Evolutionary conservation across 2,797 vertebrate species (phyloP).

Genomic region (Chanos chanos): DNA sequence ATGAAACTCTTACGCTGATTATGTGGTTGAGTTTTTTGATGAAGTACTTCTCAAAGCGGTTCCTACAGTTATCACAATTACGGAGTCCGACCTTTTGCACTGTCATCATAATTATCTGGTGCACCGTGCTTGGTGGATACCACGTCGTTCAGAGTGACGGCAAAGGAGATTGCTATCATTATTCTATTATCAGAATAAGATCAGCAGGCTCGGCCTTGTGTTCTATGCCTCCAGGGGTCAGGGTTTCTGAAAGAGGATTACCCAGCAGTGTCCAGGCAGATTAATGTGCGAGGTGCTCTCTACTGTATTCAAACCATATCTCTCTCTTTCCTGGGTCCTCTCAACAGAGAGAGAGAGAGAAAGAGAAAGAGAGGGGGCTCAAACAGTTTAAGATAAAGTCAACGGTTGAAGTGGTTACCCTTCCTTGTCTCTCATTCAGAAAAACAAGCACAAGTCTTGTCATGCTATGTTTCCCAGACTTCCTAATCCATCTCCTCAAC

Average conservation of each 20-base stretch:
- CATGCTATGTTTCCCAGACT: not conserved
- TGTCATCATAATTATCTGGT: constrained; percentile 16
- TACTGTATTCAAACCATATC: constrained; percentile 15
- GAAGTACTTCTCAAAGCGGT: constrained; percentile 9
- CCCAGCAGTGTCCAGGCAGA: constrained; percentile 51
- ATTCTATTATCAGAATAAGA: constrained; percentile 58
- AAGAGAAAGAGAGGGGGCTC: not conserved
- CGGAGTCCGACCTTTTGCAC: constrained; percentile 14
- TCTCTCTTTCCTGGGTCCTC: not conserved
- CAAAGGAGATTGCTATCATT: constrained; percentile 51
- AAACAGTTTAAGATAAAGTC: not conserved
- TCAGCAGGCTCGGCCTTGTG: constrained; percentile 50
- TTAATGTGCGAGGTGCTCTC: constrained; percentile 56
- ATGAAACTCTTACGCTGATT: constrained; percentile 10
- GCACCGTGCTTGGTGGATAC: constrained; percentile 10
- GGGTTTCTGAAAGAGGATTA: constrained; percentile 60
- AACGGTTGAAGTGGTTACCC: not conserved
- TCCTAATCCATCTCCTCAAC: constrained; percentile 15
- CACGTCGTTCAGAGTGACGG: not conserved
- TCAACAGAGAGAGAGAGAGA: no score
- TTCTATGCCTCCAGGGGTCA: constrained; percentile 56
- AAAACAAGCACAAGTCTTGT: no score
- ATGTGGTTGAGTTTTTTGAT: constrained; percentile 15
- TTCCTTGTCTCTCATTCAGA: not conserved
- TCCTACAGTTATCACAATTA: not conserved